Percentiles rank a stretch among this genome's conserved stretches.
Conservation (phyloP, 2,888 invertebrate genomes). For the Podabrus alpinus region DNA sequence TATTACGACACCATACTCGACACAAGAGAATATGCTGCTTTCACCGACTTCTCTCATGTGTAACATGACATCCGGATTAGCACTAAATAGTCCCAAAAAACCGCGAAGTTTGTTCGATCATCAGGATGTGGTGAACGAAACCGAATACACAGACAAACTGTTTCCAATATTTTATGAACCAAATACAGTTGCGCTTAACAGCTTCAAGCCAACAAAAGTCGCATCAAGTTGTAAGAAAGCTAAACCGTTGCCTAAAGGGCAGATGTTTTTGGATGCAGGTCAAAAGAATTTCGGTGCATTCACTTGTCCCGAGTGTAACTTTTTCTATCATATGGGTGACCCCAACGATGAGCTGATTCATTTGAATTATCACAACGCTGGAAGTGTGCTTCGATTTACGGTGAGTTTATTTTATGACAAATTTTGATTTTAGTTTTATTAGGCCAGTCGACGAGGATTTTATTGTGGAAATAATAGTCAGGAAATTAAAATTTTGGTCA, state of each 20-base stretch:
- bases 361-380: constrained; percentile 71
- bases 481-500: no score
- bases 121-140: constrained; percentile 30
- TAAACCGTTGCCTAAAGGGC: constrained; percentile 62
- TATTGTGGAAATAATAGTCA: no score
- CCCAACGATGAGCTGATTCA: constrained; percentile 80
- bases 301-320: constrained; percentile 74
- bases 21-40: constrained; percentile 37
- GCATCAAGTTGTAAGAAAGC: constrained; percentile 27
- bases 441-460: no score
- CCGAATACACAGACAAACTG: constrained; percentile 43
- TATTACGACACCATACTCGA: neutral
- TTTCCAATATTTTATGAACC: constrained; percentile 57
- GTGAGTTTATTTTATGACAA: constrained; percentile 56
- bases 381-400: constrained; percentile 66
- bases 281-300: constrained; percentile 79
- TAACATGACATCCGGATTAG: constrained; percentile 58
- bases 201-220: constrained; percentile 21
- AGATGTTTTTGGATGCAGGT: constrained; percentile 82
- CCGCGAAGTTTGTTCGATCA: constrained; percentile 15
- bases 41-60: constrained; percentile 60
- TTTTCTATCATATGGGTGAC: constrained; percentile 74
- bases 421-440: neutral
- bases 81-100: constrained; percentile 57
- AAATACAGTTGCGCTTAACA: constrained; percentile 23